Base-by-base conservation (phyloP, 2,113 vertebrate genomes). In the Phalacrocorax carbo region DNA sequence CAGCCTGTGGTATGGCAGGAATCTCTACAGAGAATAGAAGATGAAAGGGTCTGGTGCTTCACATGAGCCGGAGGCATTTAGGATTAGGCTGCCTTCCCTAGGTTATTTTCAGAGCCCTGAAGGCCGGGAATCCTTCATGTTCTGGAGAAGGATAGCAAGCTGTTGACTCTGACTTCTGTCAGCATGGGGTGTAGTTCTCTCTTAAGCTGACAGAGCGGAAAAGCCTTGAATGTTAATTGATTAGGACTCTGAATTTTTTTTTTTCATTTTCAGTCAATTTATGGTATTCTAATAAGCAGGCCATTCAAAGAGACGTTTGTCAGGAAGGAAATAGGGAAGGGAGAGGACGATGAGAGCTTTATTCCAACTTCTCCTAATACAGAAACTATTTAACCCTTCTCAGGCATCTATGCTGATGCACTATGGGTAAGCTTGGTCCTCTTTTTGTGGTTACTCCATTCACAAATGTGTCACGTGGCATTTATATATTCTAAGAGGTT, bases 1-100 rank as follows among this genome's bases (percentile, higher is more conserved):
- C 73, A 96, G 95, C 75, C 88, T 71, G 90, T 95, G 96, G 95
- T 96, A 97, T 98, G 97, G 96, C 94, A 97, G 91, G 97, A 98
- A 97, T 98, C 96, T 82, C 54, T 66, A 11, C 66, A 92, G 80
- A 94, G 96, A 93, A 88, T 29, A 94, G 96, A 95, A 96, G 93
- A 97, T 97, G 94, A 97, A 98, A 97, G 93, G 54, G 72, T 78
- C 46, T 1, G 15, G 83, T 88, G 86, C 94, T 91, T 78, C 71
- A 29, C 95, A 58, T 92, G 92, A 95, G 91, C 94, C 58, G 9
- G 90, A 96, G 95, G 96, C 94, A 91, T 92, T 95, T 87, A 94
- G 95, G 95, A 95, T 97, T 96, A 96, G 86, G 25, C 36, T 96
- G 85, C 57, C 34, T 96, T 93, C 81, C 62, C 86, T 80, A 70